Evolutionary conservation across 2,113 vertebrate species (phyloP).

Genomic region (Psammodynastes pulverulentus): DNA sequence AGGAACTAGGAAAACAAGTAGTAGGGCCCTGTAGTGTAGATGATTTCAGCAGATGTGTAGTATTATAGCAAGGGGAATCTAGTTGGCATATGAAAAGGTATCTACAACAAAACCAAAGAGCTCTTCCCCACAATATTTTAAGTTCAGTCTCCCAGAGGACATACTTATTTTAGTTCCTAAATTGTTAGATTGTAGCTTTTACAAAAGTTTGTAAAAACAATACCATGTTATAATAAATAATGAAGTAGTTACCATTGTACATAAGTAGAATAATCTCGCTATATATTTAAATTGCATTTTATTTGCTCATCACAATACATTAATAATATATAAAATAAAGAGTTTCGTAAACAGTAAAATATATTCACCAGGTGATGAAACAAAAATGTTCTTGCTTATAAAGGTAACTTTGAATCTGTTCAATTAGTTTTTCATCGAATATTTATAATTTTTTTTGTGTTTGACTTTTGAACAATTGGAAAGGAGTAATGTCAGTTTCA

Average conservation of each 20-base stretch:
- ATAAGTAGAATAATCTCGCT: neutral
- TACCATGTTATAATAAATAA: neutral
- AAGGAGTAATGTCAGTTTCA: neutral
- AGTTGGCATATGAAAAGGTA: neutral
- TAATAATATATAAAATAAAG: slow-evolving; percentile 51
- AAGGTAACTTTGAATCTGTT: neutral
- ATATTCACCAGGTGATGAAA: slow-evolving; percentile 22
- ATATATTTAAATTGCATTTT: slow-evolving; percentile 30
- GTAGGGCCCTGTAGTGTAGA: neutral
- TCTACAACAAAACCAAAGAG: neutral
- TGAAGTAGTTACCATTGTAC: neutral
- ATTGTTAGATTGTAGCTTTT: neutral
- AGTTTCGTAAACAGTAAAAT: slow-evolving; percentile 47
- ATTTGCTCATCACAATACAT: slow-evolving; percentile 34
- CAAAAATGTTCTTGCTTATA: neutral
- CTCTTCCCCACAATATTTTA: neutral
- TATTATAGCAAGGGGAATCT: neutral
- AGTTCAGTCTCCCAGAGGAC: neutral
- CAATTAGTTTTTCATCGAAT: neutral
- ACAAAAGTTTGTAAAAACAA: neutral
- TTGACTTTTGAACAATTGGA: neutral
- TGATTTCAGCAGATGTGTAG: neutral
- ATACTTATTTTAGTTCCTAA: neutral
- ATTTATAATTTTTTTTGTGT: neutral
- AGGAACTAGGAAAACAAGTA: neutral